Evolutionary conservation across 2,888 invertebrate species (phyloP), one percentile per base, ranked within the genome.

Genomic region (Pseudoips prasinana): DNA sequence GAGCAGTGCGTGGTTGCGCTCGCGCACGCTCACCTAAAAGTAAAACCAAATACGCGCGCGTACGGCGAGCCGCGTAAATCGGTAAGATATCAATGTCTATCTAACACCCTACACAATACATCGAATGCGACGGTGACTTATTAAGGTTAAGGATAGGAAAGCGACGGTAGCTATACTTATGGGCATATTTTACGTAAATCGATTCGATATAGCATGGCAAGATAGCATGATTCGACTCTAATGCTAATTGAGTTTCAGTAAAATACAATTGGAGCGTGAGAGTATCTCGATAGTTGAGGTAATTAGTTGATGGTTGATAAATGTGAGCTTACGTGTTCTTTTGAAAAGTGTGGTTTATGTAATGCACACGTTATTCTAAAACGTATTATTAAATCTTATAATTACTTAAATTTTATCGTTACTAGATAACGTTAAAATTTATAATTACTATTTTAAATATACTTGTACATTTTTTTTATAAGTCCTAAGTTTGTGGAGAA

Each of bases 91-190:
- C 71, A 45, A 31, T 54, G 49, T 35, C 63, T 55, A 71, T 73
- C 76, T 73, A 72, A 73, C 71, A 73, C 76, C 76, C 66, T 70
- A 71, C 66, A 79, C 64, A 67, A 69, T 46, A 37, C 28, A 33
- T 57, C 33, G 46, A 63, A 58, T 51, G 54, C 49, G 36, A 42
- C 34, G 50, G 48, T 40, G 30, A 44, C 29, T 58, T 68, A 84
- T 78, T 82, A 84, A 86, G 84, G 86, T 85, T 79, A 86, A 86
- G 83, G 84, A 86, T 84, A 76, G 58, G 62, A 75, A 73, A 72
- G 62, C 54, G 53, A 63, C 46, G 46, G 64, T 64, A 65, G 62
- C 60, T 46, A 64, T 62, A 61, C 51, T 44, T 56, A 58, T 58
- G 37, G 50, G 46, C 43, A 54, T 36, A 25, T 57, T 76, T 78